Base-by-base conservation (phyloP, 2,888 invertebrate genomes). In the Sarcophaga rosellei region DNA sequence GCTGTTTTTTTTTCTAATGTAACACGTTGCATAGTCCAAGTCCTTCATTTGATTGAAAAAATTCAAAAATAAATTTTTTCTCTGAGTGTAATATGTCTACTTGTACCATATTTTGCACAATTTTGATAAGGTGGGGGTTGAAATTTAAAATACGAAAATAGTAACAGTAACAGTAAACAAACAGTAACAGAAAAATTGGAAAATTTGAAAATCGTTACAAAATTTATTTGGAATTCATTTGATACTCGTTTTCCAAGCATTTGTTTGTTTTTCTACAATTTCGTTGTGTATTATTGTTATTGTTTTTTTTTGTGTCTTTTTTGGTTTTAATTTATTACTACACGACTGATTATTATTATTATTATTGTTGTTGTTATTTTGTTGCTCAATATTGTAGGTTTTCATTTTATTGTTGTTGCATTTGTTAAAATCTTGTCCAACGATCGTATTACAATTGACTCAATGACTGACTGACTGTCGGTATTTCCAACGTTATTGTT, bases 131-230 rank as follows among this genome's bases (percentile, higher is more conserved):
- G 74, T n/a, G 65, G 73, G 81, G 85, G 82, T 82, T 87, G 85
- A 73, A 82, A 63, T 45, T 61, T n/a, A 0, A 72, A 73, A 25
- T 47, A 35, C 6, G 53, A 20, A 47, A 72, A 23, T 2, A 44
- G 35, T 2, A 63, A 53, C 69, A 47, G 20, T 53, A 63, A n/a
- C n/a, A n/a, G n/a, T n/a, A n/a, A n/a, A n/a, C n/a, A n/a, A 35
- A 77, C 63, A 53, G 23, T 80, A n/a, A 62, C 68, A 53, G 53
- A 53, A 53, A 53, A 17, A 53, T 83, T 23, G 57, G 69, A 74
- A 90, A 90, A 92, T 92, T 91, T 89, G 90, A 92, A 92, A 92
- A 92, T 92, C 92, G 92, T 92, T 92, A 92, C 90, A 92, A 91
- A 88, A 88, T 86, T 53, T 53, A 53, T 17, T 17, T 53, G 53